Base-by-base conservation (phyloP, 2,797 vertebrate species). In the Betta splendens region DNA sequence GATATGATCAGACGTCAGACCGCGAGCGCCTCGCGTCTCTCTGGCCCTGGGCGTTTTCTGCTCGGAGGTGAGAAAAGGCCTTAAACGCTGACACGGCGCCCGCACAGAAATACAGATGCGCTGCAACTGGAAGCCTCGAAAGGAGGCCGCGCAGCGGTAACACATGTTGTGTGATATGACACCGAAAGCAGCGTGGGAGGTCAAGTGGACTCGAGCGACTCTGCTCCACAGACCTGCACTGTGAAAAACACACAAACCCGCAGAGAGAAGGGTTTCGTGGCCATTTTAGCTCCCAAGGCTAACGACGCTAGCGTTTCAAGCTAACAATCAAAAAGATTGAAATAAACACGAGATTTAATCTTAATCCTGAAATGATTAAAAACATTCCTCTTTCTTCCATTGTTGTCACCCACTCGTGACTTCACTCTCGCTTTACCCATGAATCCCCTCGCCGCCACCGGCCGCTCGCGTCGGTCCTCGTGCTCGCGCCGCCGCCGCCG, bases 1-100 rank as follows among this genome's bases (percentile, higher is more conserved):
- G 75, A 87, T 89, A 85, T 65, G 75, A 87, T 90, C 86, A 85
- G 79, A 86, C 52, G 75, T 85, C 84, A 85, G 77, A 82, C 71
- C 18, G 54, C 12, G 71, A 80, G 76, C 79, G 66, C 58, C 62
- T 75, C 42, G 32, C 60, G 63, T 75, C 64, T 77, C 69, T 55
- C 47, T 76, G 66, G 74, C 77, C 67, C 58, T 64, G 57, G 75
- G 84, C 72, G 55, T 70, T 85, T n/a, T 75, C 39, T 62, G 68
- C 81, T 83, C 16, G 3, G 59, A 87, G 82, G 85, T 89, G 85
- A 83, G 81, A 81, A 81, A 69, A 75, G 85, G 81, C 85, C 83
- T n/a, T 82, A 87, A 89, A 81, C 8, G 69, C 66, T 75, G 75
- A 90, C 83, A 82, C 48, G 32, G 76, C 73, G 69, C 52, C 70